Evolutionary conservation across 2,113 vertebrate genomes (phyloP).

Genomic region (Anarhynchus alexandrinus): DNA sequence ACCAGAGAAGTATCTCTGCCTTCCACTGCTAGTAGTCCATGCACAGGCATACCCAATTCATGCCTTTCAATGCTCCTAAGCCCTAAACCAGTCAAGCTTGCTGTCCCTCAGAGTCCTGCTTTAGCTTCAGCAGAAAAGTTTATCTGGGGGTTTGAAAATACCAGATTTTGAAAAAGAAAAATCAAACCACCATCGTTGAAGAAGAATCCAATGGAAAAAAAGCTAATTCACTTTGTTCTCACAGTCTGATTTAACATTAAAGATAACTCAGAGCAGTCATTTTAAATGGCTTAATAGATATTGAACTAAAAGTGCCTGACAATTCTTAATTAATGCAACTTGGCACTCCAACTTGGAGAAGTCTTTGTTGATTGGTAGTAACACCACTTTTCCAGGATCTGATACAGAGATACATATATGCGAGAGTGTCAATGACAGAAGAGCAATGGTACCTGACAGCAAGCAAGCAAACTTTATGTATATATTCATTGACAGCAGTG

Average conservation of each 20-base stretch:
- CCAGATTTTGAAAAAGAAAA: background rate
- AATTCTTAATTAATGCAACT: background rate
- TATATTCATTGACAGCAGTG: background rate
- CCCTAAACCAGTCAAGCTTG: background rate
- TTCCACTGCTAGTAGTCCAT: background rate
- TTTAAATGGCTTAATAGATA: background rate
- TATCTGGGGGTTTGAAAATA: background rate
- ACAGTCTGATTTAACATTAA: background rate
- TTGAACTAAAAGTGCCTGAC: background rate
- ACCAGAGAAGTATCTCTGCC: background rate
- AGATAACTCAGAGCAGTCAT: background rate
- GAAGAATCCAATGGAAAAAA: background rate
- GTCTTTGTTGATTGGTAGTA: background rate
- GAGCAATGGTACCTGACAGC: background rate
- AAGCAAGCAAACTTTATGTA: background rate
- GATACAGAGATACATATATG: rapidly evolving
- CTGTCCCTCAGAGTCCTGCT: background rate
- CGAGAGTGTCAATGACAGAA: background rate
- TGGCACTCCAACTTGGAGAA: background rate
- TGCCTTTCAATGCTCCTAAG: background rate
- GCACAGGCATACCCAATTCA: background rate
- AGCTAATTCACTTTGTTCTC: background rate
- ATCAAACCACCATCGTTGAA: background rate
- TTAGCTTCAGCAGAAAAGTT: background rate
- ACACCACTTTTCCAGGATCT: background rate